phyloP scores from a whole-genome alignment of 2,888 invertebrate genomes.

The Aethes cnicana region DNA sequence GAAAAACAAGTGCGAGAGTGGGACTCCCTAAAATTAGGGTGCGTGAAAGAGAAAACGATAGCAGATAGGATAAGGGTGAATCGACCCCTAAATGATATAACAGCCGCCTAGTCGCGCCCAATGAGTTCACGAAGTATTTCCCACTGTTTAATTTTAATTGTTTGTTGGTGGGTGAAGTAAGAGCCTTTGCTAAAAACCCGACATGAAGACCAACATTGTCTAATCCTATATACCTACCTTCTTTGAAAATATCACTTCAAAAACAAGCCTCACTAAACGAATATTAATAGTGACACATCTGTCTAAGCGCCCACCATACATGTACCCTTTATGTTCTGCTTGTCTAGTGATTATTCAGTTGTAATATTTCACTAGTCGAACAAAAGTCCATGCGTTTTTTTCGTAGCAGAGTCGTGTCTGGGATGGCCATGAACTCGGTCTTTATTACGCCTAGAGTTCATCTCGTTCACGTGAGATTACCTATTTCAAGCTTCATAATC shows the following conservation, averaged over 20 bases:
- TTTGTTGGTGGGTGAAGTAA: not conserved
- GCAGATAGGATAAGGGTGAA: constrained; percentile 69
- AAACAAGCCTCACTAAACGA: constrained; percentile 3
- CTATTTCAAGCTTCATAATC: constrained; percentile 18
- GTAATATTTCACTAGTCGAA: constrained; percentile 31
- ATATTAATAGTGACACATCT: constrained; percentile 15
- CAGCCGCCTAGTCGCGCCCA: constrained; percentile 53
- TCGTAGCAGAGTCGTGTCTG: constrained; percentile 45
- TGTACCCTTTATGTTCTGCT: constrained; percentile 18
- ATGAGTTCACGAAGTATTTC: constrained; percentile 26
- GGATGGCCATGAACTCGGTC: constrained; percentile 72
- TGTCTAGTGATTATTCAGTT: constrained; percentile 30
- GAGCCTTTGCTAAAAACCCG: not conserved
- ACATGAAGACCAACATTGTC: not conserved
- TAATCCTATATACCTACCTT: not conserved
- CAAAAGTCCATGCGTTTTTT: constrained; percentile 50
- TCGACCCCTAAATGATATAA: constrained; percentile 72
- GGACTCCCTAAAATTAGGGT: constrained; percentile 60
- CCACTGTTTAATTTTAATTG: constrained; percentile 6
- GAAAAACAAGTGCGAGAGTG: constrained; percentile 48
- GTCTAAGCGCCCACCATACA: constrained; percentile 4
- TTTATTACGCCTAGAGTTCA: constrained; percentile 71
- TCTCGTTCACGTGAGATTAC: constrained; percentile 50
- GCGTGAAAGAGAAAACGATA: constrained; percentile 63
- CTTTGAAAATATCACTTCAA: not conserved